A percentile compares a stretch with the other conserved stretches of the same genome.
phyloP scores from a whole-genome alignment of 2,113 vertebrate species.

The Laticauda laticaudata region DNA sequence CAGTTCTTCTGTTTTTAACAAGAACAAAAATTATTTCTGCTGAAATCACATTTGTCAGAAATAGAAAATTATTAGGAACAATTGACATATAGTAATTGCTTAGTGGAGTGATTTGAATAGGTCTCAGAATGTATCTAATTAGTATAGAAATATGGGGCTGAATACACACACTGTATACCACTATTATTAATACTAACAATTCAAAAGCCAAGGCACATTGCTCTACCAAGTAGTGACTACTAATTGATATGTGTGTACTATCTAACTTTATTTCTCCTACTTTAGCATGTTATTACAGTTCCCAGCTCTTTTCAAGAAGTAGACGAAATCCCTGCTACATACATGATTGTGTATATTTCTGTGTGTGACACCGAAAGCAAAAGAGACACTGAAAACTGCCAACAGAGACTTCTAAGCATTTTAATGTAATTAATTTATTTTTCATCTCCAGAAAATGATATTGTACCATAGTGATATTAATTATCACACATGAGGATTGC shows the following conservation, averaged over 20 bases:
- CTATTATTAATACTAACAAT: background rate
- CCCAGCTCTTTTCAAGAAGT: background rate
- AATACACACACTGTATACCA: background rate
- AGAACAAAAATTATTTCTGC: background rate
- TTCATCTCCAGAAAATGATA: background rate
- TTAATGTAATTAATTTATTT: background rate
- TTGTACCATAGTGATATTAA: background rate
- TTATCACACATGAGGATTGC: background rate
- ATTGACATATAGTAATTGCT: background rate
- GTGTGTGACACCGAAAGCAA: background rate
- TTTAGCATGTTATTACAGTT: background rate
- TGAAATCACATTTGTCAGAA: background rate
- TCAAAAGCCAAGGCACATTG: background rate
- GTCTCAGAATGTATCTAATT: background rate
- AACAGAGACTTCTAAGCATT: background rate
- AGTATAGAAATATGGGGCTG: accelerated
- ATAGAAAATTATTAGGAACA: background rate
- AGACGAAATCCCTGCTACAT: background rate
- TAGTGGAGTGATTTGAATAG: background rate
- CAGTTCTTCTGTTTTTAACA: background rate
- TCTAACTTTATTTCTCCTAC: background rate
- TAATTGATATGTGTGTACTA: background rate
- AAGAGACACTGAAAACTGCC: background rate
- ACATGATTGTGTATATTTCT: background rate
- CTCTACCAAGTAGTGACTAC: background rate